These are phyloP conservation scores for Cuniculus paca DNA, from an alignment of 2,797 vertebrate genomes.

Conservation along the genomic window DNA sequence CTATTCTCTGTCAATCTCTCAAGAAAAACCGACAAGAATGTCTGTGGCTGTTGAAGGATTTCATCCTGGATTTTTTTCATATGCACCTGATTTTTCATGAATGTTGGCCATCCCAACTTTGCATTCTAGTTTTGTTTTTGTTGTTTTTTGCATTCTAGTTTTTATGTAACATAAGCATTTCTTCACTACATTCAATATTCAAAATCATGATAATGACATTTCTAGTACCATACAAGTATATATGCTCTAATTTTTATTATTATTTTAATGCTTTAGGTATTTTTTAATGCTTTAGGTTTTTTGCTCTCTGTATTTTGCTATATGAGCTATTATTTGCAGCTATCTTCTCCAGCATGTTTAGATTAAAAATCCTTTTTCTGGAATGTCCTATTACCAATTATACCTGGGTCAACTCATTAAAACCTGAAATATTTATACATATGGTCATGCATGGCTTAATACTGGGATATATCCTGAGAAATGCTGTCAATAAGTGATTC, in stretches of 20 bases:
- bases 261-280: neutral
- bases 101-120: neutral
- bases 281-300: neutral
- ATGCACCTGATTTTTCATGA: neutral
- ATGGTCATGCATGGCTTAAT: neutral
- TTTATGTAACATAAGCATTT: slow-evolving; percentile 22
- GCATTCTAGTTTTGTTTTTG: neutral
- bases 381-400: neutral
- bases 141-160: neutral
- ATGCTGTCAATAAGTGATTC: neutral
- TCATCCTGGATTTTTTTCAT: neutral
- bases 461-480: neutral
- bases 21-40: neutral
- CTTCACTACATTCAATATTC: neutral
- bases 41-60: neutral
- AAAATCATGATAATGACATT: neutral
- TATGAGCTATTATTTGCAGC: neutral
- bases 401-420: neutral
- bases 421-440: neutral
- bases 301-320: neutral
- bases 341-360: slow-evolving; percentile 2
- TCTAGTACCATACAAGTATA: neutral
- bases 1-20: neutral
- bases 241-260: neutral
- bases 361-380: slow-evolving; percentile 44